Conservation (phyloP, 2,797 vertebrate species). For the Eutrigla gurnardus region DNA sequence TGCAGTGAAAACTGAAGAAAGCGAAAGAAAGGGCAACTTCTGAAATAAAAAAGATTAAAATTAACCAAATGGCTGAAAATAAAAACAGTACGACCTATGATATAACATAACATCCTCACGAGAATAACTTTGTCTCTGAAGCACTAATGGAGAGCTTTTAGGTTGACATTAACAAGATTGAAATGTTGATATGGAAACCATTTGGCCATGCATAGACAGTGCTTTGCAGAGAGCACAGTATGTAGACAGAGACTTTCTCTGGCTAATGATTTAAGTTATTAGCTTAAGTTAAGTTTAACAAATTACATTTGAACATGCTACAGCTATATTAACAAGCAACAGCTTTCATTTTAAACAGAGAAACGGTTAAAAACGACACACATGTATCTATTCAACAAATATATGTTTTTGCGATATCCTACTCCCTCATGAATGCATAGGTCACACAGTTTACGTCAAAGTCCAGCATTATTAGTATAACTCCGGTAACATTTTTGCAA, state of each 20-base stretch:
- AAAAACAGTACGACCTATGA: background rate
- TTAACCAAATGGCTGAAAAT: background rate
- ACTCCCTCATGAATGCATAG: no score
- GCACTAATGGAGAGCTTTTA: background rate
- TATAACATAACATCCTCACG: background rate
- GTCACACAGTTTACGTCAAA: no score
- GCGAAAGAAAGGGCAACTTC: no score
- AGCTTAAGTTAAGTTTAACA: no score
- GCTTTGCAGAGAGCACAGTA: background rate
- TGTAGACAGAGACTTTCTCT: background rate
- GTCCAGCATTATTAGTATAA: background rate
- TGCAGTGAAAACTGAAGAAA: no score
- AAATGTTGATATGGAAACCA: constrained; percentile 29
- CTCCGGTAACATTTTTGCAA: background rate
- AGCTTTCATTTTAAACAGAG: no score
- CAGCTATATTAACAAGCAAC: background rate
- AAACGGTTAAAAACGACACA: background rate
- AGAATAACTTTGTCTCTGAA: constrained; percentile 11
- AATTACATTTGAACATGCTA: background rate
- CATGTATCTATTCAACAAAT: background rate
- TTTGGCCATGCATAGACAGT: background rate
- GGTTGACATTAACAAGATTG: constrained; percentile 12
- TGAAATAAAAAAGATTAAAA: background rate
- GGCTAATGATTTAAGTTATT: no score
- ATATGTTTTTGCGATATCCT: no score